phyloP scores from a whole-genome alignment of 2,113 vertebrate species.

The Heterochromis multidens region DNA sequence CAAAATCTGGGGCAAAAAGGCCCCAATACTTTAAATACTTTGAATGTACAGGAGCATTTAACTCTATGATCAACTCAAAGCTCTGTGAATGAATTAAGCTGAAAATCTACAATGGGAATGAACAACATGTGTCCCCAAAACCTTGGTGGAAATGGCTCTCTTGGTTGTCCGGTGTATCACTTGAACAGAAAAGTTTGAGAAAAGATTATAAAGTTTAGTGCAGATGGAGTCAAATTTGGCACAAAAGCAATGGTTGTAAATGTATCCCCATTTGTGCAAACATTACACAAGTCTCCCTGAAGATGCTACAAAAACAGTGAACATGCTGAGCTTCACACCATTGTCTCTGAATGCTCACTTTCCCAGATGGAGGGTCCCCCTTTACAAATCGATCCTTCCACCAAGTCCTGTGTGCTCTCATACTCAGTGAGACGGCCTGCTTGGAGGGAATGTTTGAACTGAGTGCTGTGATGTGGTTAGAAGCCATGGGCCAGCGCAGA shows the following conservation, averaged over 20 bases:
- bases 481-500: neutral
- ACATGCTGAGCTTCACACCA: constrained; percentile 17
- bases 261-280: neutral
- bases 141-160: neutral
- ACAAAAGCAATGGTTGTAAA: neutral
- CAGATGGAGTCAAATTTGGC: neutral
- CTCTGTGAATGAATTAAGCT: neutral
- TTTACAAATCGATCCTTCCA: neutral
- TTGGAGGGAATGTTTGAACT: constrained; percentile 8
- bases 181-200: neutral
- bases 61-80: neutral
- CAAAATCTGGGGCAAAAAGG: neutral
- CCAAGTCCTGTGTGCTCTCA: neutral
- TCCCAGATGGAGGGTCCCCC: constrained; percentile 47
- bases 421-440: neutral
- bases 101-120: neutral
- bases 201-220: neutral
- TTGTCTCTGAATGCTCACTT: constrained; percentile 36
- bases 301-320: neutral
- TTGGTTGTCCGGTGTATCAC: neutral
- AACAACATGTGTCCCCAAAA: neutral
- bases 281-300: neutral
- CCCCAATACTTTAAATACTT: neutral
- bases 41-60: neutral
- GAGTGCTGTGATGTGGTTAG: constrained; percentile 40